Percentiles rank a stretch among this genome's conserved stretches.
Conservation (phyloP, 2,797 vertebrate genomes). For the Halcyon chelicuti region DNA sequence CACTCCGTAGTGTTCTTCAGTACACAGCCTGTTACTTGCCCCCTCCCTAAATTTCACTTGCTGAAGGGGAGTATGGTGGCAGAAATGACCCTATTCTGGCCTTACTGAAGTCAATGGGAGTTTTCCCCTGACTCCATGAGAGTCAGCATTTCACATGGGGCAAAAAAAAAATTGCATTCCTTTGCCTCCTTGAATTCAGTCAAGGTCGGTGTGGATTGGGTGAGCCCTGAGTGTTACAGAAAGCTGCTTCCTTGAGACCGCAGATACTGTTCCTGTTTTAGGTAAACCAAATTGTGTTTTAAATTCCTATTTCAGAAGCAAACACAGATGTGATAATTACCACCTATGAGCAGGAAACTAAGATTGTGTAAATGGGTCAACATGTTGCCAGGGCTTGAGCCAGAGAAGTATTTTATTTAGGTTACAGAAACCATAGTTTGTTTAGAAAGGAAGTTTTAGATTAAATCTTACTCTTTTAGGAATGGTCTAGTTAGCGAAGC, state of each 20-base stretch:
- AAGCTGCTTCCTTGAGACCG: background rate
- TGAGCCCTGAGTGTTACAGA: background rate
- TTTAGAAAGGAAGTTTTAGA: background rate
- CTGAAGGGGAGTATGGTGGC: background rate
- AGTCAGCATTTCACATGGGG: background rate
- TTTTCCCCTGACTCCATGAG: background rate
- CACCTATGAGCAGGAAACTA: background rate
- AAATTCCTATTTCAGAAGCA: conserved; percentile 38
- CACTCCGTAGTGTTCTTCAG: background rate
- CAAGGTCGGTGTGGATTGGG: background rate
- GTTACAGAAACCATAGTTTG: background rate
- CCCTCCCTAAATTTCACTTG: background rate
- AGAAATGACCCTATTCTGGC: background rate
- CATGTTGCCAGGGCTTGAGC: background rate
- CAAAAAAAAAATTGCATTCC: background rate
- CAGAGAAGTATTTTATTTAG: conserved; percentile 1
- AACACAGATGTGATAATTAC: conserved; percentile 40
- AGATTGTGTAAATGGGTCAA: conserved; percentile 19
- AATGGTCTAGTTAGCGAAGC: background rate
- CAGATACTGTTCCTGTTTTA: background rate
- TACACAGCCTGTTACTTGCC: background rate
- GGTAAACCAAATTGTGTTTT: background rate
- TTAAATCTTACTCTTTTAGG: background rate
- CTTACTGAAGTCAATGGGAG: background rate
- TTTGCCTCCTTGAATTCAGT: background rate